These are phyloP conservation scores for Myotis brandtii DNA, from an alignment of 2,113 vertebrate species.

Conservation along the genomic window DNA sequence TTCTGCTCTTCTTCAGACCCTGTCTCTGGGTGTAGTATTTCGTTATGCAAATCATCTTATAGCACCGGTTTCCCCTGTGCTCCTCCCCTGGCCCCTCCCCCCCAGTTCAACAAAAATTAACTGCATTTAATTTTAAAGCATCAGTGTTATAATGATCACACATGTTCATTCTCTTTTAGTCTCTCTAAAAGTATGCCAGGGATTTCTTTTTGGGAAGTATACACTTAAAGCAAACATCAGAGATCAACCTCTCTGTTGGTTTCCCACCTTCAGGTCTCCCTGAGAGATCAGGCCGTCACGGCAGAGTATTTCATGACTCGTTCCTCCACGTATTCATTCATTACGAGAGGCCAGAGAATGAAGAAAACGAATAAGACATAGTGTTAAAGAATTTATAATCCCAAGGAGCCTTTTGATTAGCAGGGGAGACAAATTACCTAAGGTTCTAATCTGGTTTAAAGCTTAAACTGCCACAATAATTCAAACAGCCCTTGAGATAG, in stretches of 20 bases:
- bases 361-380: neutral
- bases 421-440: neutral
- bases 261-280: neutral
- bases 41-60: neutral
- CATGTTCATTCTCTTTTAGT: neutral
- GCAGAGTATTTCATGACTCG: neutral
- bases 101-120: constrained; percentile 39
- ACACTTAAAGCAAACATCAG: neutral
- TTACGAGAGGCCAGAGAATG: constrained; percentile 6
- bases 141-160: neutral
- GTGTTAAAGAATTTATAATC: constrained; percentile 1
- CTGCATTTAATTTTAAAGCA: neutral
- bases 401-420: neutral
- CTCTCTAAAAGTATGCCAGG: neutral
- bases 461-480: neutral
- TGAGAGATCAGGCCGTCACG: neutral
- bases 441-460: neutral
- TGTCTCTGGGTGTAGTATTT: neutral
- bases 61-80: neutral
- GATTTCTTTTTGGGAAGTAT: constrained; percentile 36
- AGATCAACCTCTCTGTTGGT: neutral
- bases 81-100: too few species aligned
- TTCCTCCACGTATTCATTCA: constrained; percentile 30
- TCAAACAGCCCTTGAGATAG: neutral
- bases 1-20: neutral